Percentiles rank a stretch among this genome's conserved stretches.
phyloP scores from a whole-genome alignment of 2,113 vertebrate genomes.

The Redunca redunca region DNA sequence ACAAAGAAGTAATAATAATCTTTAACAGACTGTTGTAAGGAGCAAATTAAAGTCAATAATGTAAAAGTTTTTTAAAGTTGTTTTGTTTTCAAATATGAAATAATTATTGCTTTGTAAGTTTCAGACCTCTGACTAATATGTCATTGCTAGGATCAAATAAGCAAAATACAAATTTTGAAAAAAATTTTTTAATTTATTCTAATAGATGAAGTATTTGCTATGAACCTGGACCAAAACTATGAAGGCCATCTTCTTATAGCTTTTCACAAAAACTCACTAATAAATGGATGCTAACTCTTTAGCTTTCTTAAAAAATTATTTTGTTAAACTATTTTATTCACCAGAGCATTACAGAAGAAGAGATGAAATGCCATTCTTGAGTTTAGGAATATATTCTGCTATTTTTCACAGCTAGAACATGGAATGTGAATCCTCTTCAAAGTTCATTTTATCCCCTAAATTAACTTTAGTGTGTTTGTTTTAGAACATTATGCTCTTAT shows the following conservation, averaged over 20 bases:
- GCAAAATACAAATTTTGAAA: neutral
- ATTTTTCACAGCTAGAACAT: conserved; percentile 49
- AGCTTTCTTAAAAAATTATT: neutral
- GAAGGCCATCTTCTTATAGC: neutral
- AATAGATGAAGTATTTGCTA: neutral
- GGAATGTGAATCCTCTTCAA: conserved; percentile 69
- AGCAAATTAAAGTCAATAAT: neutral
- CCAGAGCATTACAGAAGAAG: neutral
- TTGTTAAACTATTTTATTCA: conserved; percentile 26
- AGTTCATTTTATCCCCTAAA: conserved; percentile 74
- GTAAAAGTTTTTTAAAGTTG: neutral
- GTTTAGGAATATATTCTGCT: conserved; percentile 47
- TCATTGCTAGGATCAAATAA: neutral
- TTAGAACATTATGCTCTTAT: conserved; percentile 59
- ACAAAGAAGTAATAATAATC: neutral
- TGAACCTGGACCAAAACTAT: neutral
- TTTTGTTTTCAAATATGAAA: neutral
- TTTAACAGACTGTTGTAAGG: neutral
- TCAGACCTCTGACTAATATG: neutral
- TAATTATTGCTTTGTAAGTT: neutral
- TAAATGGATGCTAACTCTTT: neutral
- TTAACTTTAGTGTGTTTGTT: conserved; percentile 70
- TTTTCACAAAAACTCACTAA: conserved; percentile 8
- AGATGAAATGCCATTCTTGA: conserved; percentile 1
- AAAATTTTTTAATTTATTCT: neutral